phyloP scores from a whole-genome alignment of 2,113 vertebrate genomes.

The Otis tarda region DNA sequence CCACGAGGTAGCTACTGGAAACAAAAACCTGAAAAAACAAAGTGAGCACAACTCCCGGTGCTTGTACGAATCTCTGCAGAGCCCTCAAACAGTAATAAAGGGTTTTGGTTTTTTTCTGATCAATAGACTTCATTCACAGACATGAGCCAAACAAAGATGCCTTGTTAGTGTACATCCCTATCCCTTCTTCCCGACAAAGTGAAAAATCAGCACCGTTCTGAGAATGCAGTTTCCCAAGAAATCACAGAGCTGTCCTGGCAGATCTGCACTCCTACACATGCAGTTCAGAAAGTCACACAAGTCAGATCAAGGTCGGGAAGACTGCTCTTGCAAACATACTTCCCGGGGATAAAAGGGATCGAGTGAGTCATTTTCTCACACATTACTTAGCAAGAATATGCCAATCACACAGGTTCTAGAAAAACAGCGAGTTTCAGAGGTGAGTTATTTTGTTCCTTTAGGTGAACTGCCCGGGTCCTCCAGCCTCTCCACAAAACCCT shows the following conservation, averaged over 20 bases:
- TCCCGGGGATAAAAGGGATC: not conserved
- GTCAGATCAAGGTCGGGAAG: constrained; percentile 8
- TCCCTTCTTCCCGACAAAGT: constrained; percentile 25
- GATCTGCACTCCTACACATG: not conserved
- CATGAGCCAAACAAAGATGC: not conserved
- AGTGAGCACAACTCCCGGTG: not conserved
- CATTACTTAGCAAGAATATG: not conserved
- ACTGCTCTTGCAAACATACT: not conserved
- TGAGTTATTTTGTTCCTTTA: not conserved
- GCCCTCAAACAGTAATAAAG: not conserved
- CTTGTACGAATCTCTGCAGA: not conserved
- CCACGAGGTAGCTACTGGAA: not conserved
- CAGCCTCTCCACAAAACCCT: not conserved
- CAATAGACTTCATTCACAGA: constrained; percentile 20
- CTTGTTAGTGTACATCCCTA: not conserved
- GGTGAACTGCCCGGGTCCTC: not conserved
- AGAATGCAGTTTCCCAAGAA: constrained; percentile 8
- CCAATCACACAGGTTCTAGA: not conserved
- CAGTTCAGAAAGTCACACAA: constrained; percentile 52
- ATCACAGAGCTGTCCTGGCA: not conserved
- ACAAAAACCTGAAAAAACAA: not conserved
- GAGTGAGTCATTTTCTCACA: not conserved
- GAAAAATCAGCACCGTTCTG: not conserved
- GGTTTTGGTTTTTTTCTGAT: not conserved
- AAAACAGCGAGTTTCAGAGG: not conserved